phyloP scores from a whole-genome alignment of 2,113 vertebrate species.

The Heliornis fulica region DNA sequence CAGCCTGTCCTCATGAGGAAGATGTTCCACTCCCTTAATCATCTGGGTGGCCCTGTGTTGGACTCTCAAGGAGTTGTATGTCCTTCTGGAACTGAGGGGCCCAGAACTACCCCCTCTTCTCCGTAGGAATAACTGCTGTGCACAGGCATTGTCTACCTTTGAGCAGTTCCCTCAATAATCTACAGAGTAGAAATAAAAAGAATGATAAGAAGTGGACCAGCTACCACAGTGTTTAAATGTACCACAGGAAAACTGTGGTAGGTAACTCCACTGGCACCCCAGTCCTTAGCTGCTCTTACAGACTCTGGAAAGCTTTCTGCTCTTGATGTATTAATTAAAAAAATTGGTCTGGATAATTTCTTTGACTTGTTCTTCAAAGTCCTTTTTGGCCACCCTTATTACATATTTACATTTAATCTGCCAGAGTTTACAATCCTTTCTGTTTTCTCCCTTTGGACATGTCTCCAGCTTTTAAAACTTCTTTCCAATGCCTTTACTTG shows the following conservation, averaged over 20 bases:
- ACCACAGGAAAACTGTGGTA: neutral
- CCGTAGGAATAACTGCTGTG: neutral
- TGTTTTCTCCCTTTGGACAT: neutral
- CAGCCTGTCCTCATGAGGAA: no score
- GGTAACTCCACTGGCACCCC: neutral
- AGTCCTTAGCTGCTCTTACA: neutral
- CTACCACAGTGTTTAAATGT: neutral
- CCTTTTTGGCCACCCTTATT: neutral
- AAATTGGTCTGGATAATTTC: neutral
- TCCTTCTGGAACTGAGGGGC: no score
- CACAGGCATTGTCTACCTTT: neutral
- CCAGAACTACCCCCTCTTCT: neutral
- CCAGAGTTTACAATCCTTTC: neutral
- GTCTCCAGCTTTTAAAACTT: neutral
- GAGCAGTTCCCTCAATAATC: neutral
- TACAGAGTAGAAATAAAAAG: neutral
- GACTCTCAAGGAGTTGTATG: no score
- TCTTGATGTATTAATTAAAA: neutral
- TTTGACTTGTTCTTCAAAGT: neutral
- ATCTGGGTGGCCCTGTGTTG: no score
- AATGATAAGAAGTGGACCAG: neutral
- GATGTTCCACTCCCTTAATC: no score
- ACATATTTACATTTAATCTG: neutral
- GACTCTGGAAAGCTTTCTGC: neutral
- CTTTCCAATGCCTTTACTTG: neutral